A percentile compares a stretch with the other conserved stretches of the same genome.
phyloP scores from a whole-genome alignment of 92 coral and sea anemone species.

The Palythoa grandiflora region DNA sequence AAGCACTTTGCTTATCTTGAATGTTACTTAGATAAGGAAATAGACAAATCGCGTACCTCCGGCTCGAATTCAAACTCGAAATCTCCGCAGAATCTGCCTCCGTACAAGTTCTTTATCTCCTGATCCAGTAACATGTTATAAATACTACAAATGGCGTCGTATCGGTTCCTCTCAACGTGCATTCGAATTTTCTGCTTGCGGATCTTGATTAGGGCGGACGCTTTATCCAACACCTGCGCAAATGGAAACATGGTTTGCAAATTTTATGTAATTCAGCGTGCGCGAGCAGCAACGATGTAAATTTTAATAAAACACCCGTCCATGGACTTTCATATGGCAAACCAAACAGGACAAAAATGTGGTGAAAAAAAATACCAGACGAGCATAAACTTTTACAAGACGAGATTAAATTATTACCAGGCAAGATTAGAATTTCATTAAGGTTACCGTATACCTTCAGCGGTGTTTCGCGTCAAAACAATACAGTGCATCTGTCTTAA shows the following conservation, averaged over 20 bases:
- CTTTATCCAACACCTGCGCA: constrained; percentile 68
- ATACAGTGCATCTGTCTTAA: no score
- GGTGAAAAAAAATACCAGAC: no score
- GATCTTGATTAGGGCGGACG: constrained; percentile 79
- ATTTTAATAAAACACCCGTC: no score
- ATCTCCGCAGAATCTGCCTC: constrained; percentile 36
- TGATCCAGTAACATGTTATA: constrained; percentile 83
- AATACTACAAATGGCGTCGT: constrained; percentile 86
- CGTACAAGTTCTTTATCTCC: constrained; percentile 59
- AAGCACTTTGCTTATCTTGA: no score
- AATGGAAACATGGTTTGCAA: neutral
- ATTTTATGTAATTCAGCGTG: neutral
- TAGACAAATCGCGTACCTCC: neutral
- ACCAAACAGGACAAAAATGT: no score
- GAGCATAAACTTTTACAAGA: no score
- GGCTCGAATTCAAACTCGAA: constrained; percentile 36
- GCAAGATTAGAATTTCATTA: no score
- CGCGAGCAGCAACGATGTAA: no score
- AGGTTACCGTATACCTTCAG: no score
- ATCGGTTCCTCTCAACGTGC: constrained; percentile 77
- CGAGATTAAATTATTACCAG: no score
- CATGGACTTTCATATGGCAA: no score
- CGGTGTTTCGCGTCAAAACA: no score
- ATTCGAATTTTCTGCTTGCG: constrained; percentile 74
- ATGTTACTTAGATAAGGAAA: neutral